Conservation (phyloP, 2,797 vertebrate species). For the Smutsia gigantea region DNA sequence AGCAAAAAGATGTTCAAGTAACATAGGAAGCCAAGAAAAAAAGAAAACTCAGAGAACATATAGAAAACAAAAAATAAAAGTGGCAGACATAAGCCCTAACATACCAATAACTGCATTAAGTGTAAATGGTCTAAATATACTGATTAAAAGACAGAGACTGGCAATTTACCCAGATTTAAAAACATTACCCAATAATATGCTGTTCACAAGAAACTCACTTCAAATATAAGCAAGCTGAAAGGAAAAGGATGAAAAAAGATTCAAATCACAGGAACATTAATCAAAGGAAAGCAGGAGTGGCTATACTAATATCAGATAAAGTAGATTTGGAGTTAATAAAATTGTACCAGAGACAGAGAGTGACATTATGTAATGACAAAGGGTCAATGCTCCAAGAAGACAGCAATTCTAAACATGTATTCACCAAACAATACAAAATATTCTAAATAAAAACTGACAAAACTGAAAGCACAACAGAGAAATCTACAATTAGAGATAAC, state of each 20-base stretch:
- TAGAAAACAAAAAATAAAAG: background rate
- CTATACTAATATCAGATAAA: background rate
- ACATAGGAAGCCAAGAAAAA: background rate
- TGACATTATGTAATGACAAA: background rate
- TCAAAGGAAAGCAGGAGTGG: background rate
- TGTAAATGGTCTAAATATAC: background rate
- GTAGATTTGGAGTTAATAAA: background rate
- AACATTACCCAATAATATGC: background rate
- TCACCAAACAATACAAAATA: no score
- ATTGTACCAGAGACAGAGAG: background rate
- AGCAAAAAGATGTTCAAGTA: background rate
- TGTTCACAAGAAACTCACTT: slow-evolving; percentile 1
- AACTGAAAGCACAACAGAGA: background rate
- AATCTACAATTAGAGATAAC: background rate
- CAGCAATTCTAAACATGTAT: background rate
- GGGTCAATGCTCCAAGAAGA: background rate
- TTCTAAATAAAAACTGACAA: no score
- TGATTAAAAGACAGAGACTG: background rate
- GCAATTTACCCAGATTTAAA: background rate
- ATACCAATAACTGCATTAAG: background rate
- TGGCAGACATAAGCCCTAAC: background rate
- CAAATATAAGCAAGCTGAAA: background rate
- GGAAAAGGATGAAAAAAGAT: background rate
- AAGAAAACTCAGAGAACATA: background rate
- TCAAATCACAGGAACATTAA: background rate